phyloP scores from a whole-genome alignment of 2,797 vertebrate species.

The Chelidonichthys spinosus region DNA sequence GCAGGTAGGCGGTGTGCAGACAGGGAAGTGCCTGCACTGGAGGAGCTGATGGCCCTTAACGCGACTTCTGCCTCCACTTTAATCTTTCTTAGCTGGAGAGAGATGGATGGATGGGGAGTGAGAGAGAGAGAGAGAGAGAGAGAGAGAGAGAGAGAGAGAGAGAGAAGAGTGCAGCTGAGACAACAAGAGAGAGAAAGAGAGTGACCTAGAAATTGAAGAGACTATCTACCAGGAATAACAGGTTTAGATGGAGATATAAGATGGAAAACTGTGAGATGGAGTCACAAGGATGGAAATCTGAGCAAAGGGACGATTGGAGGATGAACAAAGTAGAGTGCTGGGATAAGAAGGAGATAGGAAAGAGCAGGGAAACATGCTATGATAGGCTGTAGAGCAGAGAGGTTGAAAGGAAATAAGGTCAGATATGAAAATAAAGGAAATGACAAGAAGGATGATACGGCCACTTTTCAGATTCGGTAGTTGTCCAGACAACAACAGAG shows the following conservation, averaged over 20 bases:
- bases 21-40: slow-evolving; percentile 41
- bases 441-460: neutral
- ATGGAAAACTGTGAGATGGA: neutral
- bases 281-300: neutral
- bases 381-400: neutral
- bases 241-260: slow-evolving; percentile 7
- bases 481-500: neutral
- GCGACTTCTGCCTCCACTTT: slow-evolving; percentile 52
- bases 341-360: neutral
- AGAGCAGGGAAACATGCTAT: neutral
- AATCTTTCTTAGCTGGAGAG: slow-evolving; percentile 42
- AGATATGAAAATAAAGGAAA: slow-evolving; percentile 8
- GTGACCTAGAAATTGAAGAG: slow-evolving; percentile 40
- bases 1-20: slow-evolving; percentile 49
- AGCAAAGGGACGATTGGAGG: neutral
- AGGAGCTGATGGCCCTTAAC: slow-evolving; percentile 58
- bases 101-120: slow-evolving; percentile 8
- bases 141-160: neutral
- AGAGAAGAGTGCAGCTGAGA: slow-evolving; percentile 2
- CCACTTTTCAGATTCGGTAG: neutral
- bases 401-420: neutral
- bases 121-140: neutral
- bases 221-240: neutral
- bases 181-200: neutral
- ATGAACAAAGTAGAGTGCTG: neutral